Evolutionary conservation across 1,140 invertebrate species (phyloP).

Genomic region (Batillaria attramentaria): DNA sequence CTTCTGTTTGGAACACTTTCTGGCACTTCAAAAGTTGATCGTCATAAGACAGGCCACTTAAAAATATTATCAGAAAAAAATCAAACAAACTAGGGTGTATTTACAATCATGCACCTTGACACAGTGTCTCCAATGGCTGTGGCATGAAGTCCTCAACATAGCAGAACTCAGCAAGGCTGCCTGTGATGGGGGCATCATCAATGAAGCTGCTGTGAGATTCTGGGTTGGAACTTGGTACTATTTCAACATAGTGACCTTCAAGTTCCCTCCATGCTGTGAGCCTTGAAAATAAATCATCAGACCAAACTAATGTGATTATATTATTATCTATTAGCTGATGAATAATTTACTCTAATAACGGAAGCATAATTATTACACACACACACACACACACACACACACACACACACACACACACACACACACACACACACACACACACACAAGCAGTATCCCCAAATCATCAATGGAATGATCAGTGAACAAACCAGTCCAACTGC

Average conservation of each 20-base stretch:
- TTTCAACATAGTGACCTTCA: constrained; percentile 14
- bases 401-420: background rate
- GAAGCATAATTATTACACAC: background rate
- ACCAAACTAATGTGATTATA: too few relatives aligned
- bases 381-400: background rate
- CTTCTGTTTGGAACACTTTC: background rate
- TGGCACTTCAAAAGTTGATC: background rate
- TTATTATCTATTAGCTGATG: background rate
- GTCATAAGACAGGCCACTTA: too few relatives aligned
- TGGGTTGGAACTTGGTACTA: constrained; percentile 29
- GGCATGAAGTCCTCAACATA: background rate
- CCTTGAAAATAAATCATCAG: too few relatives aligned
- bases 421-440: constrained; percentile 15
- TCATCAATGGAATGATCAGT: background rate
- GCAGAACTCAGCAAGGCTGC: background rate
- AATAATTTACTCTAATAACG: background rate
- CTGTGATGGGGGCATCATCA: constrained; percentile 20
- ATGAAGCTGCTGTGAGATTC: constrained; percentile 19
- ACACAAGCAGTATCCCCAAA: background rate
- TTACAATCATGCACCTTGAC: background rate
- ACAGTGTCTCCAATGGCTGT: background rate
- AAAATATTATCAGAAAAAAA: too few relatives aligned
- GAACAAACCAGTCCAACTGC: background rate
- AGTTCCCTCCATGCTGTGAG: constrained; percentile 12
- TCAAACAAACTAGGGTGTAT: too few relatives aligned